Base-by-base conservation (phyloP, 2,113 vertebrate species). In the Donacobius atricapilla region DNA sequence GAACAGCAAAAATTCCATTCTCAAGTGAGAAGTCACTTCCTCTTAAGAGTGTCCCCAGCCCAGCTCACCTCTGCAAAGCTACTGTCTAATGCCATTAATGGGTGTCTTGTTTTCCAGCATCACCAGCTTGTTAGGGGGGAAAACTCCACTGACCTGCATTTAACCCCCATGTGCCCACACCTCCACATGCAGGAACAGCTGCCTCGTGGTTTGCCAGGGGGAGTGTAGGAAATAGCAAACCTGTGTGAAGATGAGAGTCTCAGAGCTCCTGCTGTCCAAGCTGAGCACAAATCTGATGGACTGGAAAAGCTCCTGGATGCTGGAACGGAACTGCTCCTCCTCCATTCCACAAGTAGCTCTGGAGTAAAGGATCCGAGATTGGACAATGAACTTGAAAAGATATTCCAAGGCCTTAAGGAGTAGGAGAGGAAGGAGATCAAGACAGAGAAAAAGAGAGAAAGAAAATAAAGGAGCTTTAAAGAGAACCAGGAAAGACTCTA, bases 301-400 rank as follows among this genome's bases (percentile, higher is more conserved):
- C 97, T 99, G 99, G 95, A 99, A 99, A 84, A 99, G 99, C 56
- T 99, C 99, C 94, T 99, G 99, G 98, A 99, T 98, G 97, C 99
- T 99, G 96, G 97, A 97, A 51, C 99, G 98, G 91, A 99, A 99
- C 93, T 99, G 99, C 27, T 99, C 99, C 94, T 99, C 99, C 95
- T 99, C 99, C 99, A 99, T 98, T 3, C 99, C 99, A 18, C 99
- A 99, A 7, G 99, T 99, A 94, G 99, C 99, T 91, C 99, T 98
- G 35, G 99, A 99, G 97, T 99, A 99, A 70, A 99, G 98, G 97
- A 99, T 98, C 63, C 99, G 98, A 33, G 99, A 99, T 97, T 99
- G 99, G 72, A 99, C 98, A 89, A 99, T 99, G 96, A 99, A 99
- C 98, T 99, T 99, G 95, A 99, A 99, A 94, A 99, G 98, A 94